Conservation (phyloP, 2,113 vertebrate genomes). For the Genyomyrus donnyi region DNA sequence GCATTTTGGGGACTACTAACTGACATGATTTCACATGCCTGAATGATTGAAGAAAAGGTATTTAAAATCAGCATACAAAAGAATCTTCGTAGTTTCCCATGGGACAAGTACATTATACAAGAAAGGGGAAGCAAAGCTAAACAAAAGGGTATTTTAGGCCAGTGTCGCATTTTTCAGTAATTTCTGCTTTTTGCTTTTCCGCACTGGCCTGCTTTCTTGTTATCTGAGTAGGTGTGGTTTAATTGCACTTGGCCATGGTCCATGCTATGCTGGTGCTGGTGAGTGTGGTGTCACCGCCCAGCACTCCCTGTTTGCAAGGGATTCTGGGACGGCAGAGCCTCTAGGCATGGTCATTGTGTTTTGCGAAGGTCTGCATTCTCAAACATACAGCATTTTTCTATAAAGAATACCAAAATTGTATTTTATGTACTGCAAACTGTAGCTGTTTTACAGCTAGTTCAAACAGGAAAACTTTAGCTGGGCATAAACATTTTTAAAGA, state of each 20-base stretch:
- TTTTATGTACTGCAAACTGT: background rate
- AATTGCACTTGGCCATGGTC: background rate
- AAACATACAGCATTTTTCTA: background rate
- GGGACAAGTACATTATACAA: background rate
- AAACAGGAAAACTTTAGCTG: background rate
- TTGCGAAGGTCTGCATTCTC: background rate
- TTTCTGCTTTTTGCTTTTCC: constrained; percentile 1
- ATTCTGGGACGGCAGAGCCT: background rate
- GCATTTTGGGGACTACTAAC: constrained; percentile 1
- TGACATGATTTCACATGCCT: background rate
- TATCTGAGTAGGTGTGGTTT: background rate
- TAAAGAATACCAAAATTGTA: background rate
- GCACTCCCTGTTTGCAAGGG: background rate
- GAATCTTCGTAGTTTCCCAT: background rate
- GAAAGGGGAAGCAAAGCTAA: background rate
- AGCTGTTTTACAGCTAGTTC: background rate
- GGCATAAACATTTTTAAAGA: background rate
- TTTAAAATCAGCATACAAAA: background rate
- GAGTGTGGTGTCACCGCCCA: background rate
- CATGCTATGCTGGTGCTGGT: background rate
- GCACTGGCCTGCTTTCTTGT: background rate
- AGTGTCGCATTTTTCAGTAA: background rate
- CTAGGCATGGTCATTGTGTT: background rate
- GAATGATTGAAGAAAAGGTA: background rate
- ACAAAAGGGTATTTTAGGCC: background rate